These are phyloP conservation scores for Cryptus armator DNA, from an alignment of 2,888 invertebrate species.

Conservation along the genomic window DNA sequence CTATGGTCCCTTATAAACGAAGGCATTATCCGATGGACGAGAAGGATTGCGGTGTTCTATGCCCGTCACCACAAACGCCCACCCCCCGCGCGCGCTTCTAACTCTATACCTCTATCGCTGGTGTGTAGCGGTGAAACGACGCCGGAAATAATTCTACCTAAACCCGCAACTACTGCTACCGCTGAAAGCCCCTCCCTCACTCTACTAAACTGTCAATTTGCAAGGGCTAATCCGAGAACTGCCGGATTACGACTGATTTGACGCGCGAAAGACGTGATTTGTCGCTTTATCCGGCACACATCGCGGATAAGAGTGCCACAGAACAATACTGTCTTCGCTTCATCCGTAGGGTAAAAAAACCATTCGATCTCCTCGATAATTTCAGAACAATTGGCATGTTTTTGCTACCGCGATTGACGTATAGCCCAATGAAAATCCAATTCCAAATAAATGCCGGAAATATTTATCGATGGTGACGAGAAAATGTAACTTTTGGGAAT, in stretches of 20 bases:
- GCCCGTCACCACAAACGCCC: slow-evolving; percentile 37
- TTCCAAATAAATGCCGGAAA: too few species aligned
- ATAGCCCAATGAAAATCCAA: too few species aligned
- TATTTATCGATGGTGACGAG: too few species aligned
- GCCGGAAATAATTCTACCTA: not conserved
- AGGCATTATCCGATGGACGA: slow-evolving; percentile 51
- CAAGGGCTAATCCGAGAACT: slow-evolving; percentile 46
- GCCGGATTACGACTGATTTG: slow-evolving; percentile 46
- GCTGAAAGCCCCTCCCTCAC: slow-evolving; percentile 31
- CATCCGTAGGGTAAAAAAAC: too few species aligned
- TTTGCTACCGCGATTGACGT: too few species aligned
- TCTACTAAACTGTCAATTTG: slow-evolving; percentile 47
- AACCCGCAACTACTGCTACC: slow-evolving; percentile 28
- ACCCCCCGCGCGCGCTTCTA: not conserved
- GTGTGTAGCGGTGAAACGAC: not conserved
- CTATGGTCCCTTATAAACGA: slow-evolving; percentile 19
- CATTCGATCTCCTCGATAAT: too few species aligned
- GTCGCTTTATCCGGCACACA: not conserved
- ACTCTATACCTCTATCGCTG: not conserved
- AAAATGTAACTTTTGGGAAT: too few species aligned
- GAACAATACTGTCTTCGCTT: too few species aligned
- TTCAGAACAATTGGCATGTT: too few species aligned
- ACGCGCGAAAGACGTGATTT: slow-evolving; percentile 40
- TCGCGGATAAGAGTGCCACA: too few species aligned
- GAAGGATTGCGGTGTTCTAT: slow-evolving; percentile 47